Base-by-base conservation (phyloP, 1,140 invertebrate genomes). In the Gonatopus flavifemur region DNA sequence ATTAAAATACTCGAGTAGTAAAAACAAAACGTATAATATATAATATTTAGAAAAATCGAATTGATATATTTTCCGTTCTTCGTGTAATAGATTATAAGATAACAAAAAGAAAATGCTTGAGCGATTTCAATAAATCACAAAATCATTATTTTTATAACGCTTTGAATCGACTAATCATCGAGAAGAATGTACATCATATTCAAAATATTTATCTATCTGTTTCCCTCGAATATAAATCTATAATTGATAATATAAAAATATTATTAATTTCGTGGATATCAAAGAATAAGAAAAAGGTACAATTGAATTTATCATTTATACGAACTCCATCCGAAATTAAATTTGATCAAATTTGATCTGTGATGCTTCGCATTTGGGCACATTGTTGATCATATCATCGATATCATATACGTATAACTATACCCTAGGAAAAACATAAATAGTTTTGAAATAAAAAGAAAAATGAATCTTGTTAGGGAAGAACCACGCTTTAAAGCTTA, bases 221-320 rank as follows among this genome's bases (percentile, higher is more conserved):
- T n/a, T n/a, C n/a, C n/a, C n/a, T n/a, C n/a, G n/a, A n/a, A 28
- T 28, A 28, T 28, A 28, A 28, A 6, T 7, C 25, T 6, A 28
- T 28, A 7, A 12, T 28, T 28, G 25, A 12, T 28, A 28, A 28
- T 28, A 12, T 12, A 28, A 7, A 6, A 7, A 28, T 28, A 28
- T n/a, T 28, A 12, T 28, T 12, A 20, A 18, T 21, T 32, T 42
- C 22, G 30, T 35, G 30, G n/a, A n/a, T n/a, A n/a, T n/a, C n/a
- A n/a, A n/a, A 41, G 7, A 32, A 32, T 28, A 12, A 18, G 16
- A 22, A 39, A 15, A 20, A 49, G 56, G 50, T 53, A 56, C 49
- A 38, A 50, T 52, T 50, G 43, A 43, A 19, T 47, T 52, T 66
- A 66, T 64, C 64, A 64, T 66, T 64, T 52, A 66, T 66, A 64